Percentiles rank a stretch among this genome's conserved stretches.
Evolutionary conservation across 2,113 vertebrate genomes (phyloP).

Genomic region (Dromas ardeola): DNA sequence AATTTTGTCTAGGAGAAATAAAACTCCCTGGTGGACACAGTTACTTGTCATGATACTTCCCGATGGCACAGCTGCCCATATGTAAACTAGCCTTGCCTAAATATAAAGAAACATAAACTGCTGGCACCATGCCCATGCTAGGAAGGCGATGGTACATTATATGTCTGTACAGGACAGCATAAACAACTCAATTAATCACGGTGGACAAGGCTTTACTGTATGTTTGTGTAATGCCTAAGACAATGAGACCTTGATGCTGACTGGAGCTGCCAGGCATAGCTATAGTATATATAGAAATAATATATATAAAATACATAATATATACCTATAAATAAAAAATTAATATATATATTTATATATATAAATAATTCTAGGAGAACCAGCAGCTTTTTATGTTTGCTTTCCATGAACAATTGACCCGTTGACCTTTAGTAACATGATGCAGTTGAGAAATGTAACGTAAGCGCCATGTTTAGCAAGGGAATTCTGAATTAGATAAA

Average conservation of each 20-base stretch:
- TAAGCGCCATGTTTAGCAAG: not conserved
- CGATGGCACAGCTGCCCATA: not conserved
- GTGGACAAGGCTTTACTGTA: not conserved
- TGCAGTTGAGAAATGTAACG: not conserved
- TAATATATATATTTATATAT: too few relatives aligned
- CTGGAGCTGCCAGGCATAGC: not conserved
- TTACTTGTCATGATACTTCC: not conserved
- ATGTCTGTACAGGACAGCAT: not conserved
- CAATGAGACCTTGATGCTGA: not conserved
- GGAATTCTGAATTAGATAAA: constrained; percentile 15
- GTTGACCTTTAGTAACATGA: not conserved
- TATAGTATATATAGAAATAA: not conserved
- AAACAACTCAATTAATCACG: not conserved
- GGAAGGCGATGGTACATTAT: not conserved
- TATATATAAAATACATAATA: not conserved
- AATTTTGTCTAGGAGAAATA: not conserved
- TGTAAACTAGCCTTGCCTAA: not conserved
- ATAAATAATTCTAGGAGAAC: not conserved
- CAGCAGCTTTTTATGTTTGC: not conserved
- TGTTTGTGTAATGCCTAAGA: not conserved
- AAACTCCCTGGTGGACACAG: not conserved
- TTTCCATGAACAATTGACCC: not conserved
- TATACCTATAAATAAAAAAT: not conserved
- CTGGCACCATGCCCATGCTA: not conserved
- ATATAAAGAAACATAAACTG: not conserved